Evolutionary conservation across 2,888 invertebrate genomes (phyloP).

Genomic region (Pteria penguin): DNA sequence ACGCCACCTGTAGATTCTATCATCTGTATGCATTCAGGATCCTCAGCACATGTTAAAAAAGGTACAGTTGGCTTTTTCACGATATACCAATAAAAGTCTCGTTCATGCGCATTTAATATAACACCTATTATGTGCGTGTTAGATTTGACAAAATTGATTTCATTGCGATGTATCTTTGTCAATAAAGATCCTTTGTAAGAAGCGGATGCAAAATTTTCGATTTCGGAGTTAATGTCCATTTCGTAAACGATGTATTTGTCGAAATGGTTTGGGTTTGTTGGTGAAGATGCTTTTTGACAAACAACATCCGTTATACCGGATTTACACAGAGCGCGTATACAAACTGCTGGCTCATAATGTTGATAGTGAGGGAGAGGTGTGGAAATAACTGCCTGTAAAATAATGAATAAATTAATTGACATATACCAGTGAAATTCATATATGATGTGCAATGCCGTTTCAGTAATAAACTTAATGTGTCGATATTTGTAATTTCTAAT

Average conservation of each 20-base stretch:
- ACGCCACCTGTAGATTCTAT: neutral
- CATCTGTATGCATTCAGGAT: slow-evolving; percentile 9
- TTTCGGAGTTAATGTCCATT: slow-evolving; percentile 2
- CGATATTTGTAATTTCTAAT: no score
- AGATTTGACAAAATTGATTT: slow-evolving; percentile 37
- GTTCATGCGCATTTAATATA: slow-evolving; percentile 26
- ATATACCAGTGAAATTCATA: no score
- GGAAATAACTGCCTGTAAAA: no score
- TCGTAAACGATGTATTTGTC: slow-evolving; percentile 32
- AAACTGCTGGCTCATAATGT: neutral
- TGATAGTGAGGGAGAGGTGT: no score
- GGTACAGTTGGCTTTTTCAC: slow-evolving; percentile 30
- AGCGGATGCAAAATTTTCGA: slow-evolving; percentile 10
- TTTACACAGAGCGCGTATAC: slow-evolving; percentile 12
- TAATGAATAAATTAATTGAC: no score
- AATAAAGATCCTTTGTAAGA: slow-evolving; percentile 32
- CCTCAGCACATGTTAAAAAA: neutral
- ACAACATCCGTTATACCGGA: neutral
- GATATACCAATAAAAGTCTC: slow-evolving; percentile 45
- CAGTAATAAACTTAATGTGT: no score
- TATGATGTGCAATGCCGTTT: no score
- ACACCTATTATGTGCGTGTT: slow-evolving; percentile 30
- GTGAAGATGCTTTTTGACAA: neutral
- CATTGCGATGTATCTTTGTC: slow-evolving; percentile 28
- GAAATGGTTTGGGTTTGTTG: neutral